phyloP scores from a whole-genome alignment of 1,140 invertebrate genomes.

The Xylocopa sonorina region DNA sequence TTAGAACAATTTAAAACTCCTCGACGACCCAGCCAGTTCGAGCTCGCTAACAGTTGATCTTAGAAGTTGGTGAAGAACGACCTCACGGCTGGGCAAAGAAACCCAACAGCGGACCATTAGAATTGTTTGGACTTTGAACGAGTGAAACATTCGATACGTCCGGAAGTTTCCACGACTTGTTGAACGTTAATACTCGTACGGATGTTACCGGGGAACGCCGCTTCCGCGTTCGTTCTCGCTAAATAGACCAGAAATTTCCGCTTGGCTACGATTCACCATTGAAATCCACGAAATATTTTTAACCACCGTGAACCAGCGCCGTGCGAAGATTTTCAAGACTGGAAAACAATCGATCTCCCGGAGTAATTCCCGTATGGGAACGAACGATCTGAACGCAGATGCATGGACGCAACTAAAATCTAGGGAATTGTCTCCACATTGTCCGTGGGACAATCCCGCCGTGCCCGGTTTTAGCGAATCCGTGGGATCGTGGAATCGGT shows the following conservation, averaged over 20 bases:
- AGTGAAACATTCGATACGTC: not conserved
- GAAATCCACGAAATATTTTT: too few relatives aligned
- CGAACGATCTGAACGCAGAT: not conserved
- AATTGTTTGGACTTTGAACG: not conserved
- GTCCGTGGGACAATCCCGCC: conserved; percentile 13
- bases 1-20: conserved; percentile 31
- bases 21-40: not conserved
- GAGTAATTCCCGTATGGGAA: conserved; percentile 36
- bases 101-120: not conserved
- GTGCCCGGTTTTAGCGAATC: conserved; percentile 34
- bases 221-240: too few relatives aligned
- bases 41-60: conserved; percentile 9
- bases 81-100: not conserved
- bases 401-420: conserved; percentile 41
- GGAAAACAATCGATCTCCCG: too few relatives aligned
- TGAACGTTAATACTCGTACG: not conserved
- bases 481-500: conserved; percentile 13
- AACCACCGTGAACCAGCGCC: too few relatives aligned
- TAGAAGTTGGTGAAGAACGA: not conserved
- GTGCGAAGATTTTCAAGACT: too few relatives aligned
- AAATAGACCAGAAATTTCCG: too few relatives aligned
- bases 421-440: conserved; percentile 36
- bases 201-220: too few relatives aligned
- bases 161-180: not conserved
- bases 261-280: too few relatives aligned